Conservation (phyloP, 2,113 vertebrate species). For the Ictalurus furcatus region DNA sequence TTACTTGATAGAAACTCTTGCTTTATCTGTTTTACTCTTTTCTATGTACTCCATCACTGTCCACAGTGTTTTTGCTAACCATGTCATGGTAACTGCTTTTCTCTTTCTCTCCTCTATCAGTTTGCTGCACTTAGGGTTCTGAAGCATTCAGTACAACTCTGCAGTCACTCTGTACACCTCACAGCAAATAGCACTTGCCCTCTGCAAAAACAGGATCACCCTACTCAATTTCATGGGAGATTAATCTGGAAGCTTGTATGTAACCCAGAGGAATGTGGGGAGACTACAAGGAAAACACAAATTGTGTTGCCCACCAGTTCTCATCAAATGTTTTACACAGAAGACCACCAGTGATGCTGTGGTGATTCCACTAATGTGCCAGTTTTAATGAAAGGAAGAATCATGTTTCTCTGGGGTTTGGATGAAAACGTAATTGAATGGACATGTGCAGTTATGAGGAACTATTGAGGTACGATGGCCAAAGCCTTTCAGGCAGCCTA, state of each 20-base stretch:
- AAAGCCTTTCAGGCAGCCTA: not conserved
- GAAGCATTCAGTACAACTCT: not conserved
- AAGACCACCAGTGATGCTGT: not conserved
- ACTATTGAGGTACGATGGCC: not conserved
- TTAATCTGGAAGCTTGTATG: conserved; percentile 43
- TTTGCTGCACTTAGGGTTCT: conserved; percentile 3
- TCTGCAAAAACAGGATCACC: conserved; percentile 37
- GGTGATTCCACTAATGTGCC: not conserved
- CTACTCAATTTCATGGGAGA: conserved; percentile 49
- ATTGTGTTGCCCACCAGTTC: conserved; percentile 1
- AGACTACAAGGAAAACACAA: conserved; percentile 37
- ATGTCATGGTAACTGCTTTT: not conserved
- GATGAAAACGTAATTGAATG: conserved; percentile 13
- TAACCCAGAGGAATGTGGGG: conserved; percentile 43
- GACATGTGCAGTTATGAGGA: not conserved
- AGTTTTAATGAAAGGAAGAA: not conserved
- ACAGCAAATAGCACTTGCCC: conserved; percentile 38
- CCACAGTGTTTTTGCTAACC: not conserved
- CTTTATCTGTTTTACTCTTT: not conserved
- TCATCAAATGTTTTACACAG: conserved; percentile 16
- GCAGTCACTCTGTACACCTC: conserved; percentile 12
- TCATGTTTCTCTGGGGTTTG: conserved; percentile 8
- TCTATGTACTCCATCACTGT: conserved; percentile 1
- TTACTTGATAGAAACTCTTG: not conserved
- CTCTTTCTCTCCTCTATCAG: not conserved